A percentile compares a stretch with the other conserved stretches of the same genome.
Evolutionary conservation across 2,113 vertebrate genomes (phyloP).

Genomic region (Motacilla tschutschensis): DNA sequence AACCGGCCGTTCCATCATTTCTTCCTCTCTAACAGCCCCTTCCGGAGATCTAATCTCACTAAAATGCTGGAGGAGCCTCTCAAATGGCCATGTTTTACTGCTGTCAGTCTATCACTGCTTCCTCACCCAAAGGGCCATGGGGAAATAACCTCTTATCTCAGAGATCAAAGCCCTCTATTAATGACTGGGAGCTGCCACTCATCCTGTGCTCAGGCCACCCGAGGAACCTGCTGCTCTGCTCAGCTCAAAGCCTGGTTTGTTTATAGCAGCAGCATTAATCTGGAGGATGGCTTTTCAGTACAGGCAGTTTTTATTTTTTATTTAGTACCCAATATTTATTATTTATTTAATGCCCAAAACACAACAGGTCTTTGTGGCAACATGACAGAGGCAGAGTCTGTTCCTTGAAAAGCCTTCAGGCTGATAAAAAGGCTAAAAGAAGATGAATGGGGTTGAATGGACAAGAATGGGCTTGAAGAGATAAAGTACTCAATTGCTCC

Average conservation of each 20-base stretch:
- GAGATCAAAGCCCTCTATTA: slow-evolving; percentile 31
- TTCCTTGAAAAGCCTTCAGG: background rate
- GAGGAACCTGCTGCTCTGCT: background rate
- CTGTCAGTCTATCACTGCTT: background rate
- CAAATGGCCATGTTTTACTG: slow-evolving; percentile 25
- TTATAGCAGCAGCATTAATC: background rate
- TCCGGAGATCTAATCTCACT: slow-evolving; percentile 46
- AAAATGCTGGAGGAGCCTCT: slow-evolving; percentile 48
- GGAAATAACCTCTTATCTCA: slow-evolving; percentile 29
- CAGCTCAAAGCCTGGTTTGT: background rate
- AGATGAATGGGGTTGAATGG: background rate
- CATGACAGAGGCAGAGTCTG: background rate
- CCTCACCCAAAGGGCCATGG: background rate
- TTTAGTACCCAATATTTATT: background rate
- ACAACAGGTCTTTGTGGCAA: background rate
- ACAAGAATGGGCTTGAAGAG: background rate
- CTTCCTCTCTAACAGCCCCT: slow-evolving; percentile 31
- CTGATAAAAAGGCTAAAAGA: background rate
- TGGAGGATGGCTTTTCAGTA: background rate
- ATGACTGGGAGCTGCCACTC: background rate
- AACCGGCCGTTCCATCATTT: background rate
- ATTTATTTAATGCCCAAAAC: background rate
- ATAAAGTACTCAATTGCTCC: background rate
- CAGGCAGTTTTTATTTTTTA: background rate
- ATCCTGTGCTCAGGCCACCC: rapidly evolving